phyloP scores from a whole-genome alignment of 2,888 invertebrate species.

The Strigamia maritima region DNA sequence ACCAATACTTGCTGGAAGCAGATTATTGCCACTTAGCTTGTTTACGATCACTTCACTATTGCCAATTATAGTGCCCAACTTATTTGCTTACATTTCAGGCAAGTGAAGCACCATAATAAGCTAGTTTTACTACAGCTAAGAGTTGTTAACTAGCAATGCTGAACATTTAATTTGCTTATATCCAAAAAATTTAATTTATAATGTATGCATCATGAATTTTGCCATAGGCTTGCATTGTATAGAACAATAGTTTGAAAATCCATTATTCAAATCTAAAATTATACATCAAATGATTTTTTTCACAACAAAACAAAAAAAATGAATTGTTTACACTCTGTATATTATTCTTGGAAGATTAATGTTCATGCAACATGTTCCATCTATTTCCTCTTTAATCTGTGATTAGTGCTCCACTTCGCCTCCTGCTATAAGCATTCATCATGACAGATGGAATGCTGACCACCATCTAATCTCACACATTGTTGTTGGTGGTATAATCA shows the following conservation, averaged over 20 bases:
- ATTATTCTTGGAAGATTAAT: not conserved
- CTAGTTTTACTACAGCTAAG: not conserved
- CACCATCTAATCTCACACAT: slow-evolving; percentile 16
- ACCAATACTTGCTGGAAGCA: not conserved
- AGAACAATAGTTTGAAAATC: too few species aligned
- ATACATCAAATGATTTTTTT: too few species aligned
- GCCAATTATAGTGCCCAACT: not conserved
- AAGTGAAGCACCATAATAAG: not conserved
- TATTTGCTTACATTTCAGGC: not conserved
- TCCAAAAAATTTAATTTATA: too few species aligned
- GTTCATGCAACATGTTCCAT: not conserved
- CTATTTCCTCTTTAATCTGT: not conserved
- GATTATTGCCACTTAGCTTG: not conserved
- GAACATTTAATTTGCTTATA: too few species aligned
- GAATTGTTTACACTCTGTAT: not conserved
- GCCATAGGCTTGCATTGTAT: too few species aligned
- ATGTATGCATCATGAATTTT: too few species aligned
- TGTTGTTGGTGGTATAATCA: not conserved
- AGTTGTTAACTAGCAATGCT: not conserved
- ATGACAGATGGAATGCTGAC: not conserved
- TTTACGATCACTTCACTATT: not conserved
- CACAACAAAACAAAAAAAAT: not conserved
- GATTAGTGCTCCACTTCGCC: not conserved
- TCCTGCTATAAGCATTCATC: not conserved
- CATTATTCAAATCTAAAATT: too few species aligned